Percentiles rank a stretch among this genome's conserved stretches.
Evolutionary conservation across 1,140 invertebrate species (phyloP).

Genomic region (Ips typographus): DNA sequence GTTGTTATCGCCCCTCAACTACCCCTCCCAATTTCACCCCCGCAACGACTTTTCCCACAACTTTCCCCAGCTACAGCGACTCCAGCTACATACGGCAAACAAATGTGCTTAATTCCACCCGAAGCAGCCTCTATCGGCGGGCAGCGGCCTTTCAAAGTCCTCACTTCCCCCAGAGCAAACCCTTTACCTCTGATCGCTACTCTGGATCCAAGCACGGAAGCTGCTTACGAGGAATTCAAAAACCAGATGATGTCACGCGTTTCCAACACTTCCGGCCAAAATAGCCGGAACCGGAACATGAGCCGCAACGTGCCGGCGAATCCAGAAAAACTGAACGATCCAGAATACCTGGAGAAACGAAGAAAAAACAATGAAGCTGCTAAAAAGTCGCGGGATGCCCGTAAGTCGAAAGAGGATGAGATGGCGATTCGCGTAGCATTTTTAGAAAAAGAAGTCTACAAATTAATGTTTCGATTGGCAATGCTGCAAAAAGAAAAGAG

Average conservation of each 20-base stretch:
- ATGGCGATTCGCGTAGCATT: constrained; percentile 84
- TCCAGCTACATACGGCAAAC: neutral
- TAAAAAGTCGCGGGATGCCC: constrained; percentile 87
- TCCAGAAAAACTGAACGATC: constrained; percentile 63
- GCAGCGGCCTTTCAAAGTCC: neutral
- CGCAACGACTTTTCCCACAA: neutral
- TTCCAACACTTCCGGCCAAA: neutral
- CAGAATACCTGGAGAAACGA: constrained; percentile 87
- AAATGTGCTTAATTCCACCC: no score
- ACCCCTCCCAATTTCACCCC: neutral
- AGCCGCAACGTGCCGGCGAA: constrained; percentile 53
- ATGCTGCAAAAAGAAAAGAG: neutral
- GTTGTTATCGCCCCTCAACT: neutral
- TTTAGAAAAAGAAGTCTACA: constrained; percentile 73
- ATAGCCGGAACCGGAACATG: neutral
- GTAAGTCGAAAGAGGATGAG: constrained; percentile 88
- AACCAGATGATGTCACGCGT: neutral
- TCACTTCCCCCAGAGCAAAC: neutral
- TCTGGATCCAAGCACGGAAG: neutral
- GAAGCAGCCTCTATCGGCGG: no score
- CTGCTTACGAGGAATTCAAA: neutral
- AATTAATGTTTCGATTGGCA: neutral
- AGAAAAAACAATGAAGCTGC: constrained; percentile 95
- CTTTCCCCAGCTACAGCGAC: neutral
- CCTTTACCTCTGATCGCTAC: constrained; percentile 61